Base-by-base conservation (phyloP, 30 jellyfish, hydroid and myxozoan genomes). In the Hydractinia echinata region DNA sequence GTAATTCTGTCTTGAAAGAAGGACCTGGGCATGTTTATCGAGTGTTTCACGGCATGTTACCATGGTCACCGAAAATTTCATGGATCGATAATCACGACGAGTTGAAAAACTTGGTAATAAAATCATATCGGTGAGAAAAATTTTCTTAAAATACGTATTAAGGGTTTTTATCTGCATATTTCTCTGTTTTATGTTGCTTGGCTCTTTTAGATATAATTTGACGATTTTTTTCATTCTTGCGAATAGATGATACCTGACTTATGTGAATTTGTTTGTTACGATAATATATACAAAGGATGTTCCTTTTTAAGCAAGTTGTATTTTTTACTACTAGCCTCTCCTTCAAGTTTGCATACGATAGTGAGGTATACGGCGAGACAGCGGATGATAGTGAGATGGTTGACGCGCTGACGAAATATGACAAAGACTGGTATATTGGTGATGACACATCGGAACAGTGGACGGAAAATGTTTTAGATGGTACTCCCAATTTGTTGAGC, bases 371-470 rank as follows among this genome's bases (percentile, higher is more conserved):
- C 55, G 97, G 97, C 20, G 89, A 90, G 53, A 85, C 72, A 10
- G 93, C 62, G 11, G 87, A 78, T 64, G 83, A 70, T 51, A 87
- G 77, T 67, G 97, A 89, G 54, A 64, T 85, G 44, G 82, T 85
- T 6, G 95, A 81, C 14, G 53, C 72, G 66, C 81, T 89, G 61
- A n/a, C 51, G 19, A 89, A 81, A 52, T 74, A 72, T 61, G 97
- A 89, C 39, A 81, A 77, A 39, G 79, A 89, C 51, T 89, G 97
- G 97, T 87, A 77, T 81, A 81, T 89, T 86, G 97, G 97, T 49
- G 73, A 60, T 56, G 97, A 89, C 70, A 53, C 67, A 14, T 81
- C 72, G 8, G 81, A 66, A 15, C 87, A 70, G 6, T 89, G 97
- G 97, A 54, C 20, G 13, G 66, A 85, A 4, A 89, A 93, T 48